Evolutionary conservation across 2,888 invertebrate genomes (phyloP), one percentile per base, ranked within the genome.

Genomic region (Diachrysia chrysitis): DNA sequence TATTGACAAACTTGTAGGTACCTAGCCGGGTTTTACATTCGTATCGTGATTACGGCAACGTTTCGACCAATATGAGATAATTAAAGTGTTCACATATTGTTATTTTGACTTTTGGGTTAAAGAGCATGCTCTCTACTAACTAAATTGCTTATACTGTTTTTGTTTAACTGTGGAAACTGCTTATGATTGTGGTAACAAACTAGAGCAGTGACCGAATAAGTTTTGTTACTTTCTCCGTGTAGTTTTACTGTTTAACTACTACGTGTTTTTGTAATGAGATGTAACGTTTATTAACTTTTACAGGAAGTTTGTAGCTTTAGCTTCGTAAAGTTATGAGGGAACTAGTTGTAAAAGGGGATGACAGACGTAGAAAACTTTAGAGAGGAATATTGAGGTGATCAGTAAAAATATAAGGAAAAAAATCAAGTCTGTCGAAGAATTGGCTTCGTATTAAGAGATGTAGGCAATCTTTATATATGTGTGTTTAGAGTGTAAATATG

Each of bases 1-100:
- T 86, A 88, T 84, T 84, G 85, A 85, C 79, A 78, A 75, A 84
- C 71, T 74, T 81, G 71, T 79, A 76, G 67, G 69, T 76, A 74
- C 67, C 71, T 67, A 76, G 48, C 60, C 25, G 59, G 61, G 53
- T 54, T 71, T 53, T 69, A 81, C 70, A 70, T 66, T 74, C 71
- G 74, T 66, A 69, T 63, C 72, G 73, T 73, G 83, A 82, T 83
- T 78, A 83, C 80, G 72, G 71, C 71, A 73, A 79, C 77, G 74
- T 76, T 78, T 69, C 66, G 64, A 73, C 78, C 83, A 77, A 84
- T 74, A 80, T 61, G 59, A 67, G 66, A 78, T 77, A 77, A 79
- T 85, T 82, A 79, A 78, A 75, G 69, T 69, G 74, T 75, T 78
- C 61, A 56, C 64, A 74, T 64, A 73, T 63, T 67, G 78, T 78